Evolutionary conservation across 2,888 invertebrate genomes (phyloP), one percentile per base, ranked within the genome.

Genomic region (Anthrax anthrax): DNA sequence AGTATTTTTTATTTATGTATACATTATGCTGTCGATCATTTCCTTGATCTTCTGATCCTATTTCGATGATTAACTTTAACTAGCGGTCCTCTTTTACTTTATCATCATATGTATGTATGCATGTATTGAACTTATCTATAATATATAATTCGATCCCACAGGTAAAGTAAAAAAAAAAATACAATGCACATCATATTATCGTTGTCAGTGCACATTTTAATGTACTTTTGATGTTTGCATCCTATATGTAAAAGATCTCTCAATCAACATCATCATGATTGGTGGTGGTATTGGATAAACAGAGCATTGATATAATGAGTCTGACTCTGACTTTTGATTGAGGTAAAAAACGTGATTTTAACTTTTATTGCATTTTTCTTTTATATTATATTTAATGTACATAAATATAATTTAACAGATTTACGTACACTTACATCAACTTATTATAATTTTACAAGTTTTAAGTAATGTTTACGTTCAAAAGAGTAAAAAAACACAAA

Each of bases 301-400:
- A 18, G 9, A 39, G 3, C 38, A 32, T n/a, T 34, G 38, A 19
- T 27, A 38, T 18, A 39, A 39, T 44, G 29, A 27, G 16, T 17
- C 16, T 44, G 39, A 32, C n/a, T 4, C 23, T 23, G 23, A 23
- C 23, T 23, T 23, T 8, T 23, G 23, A 23, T 23, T 23, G 23
- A 23, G 8, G 23, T 23, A 39, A 34, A 44, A 44, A 44, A 44
- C 44, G 44, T 44, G 44, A 44, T 44, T 39, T n/a, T 23, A 44
- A 39, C 39, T 8, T 44, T 44, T 44, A 44, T 44, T 44, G 32
- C 44, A 44, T 44, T 44, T 44, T 39, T 39, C 34, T 44, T 23
- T 23, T 23, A n/a, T n/a, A n/a, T n/a, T n/a, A n/a, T n/a, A n/a
- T n/a, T n/a, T n/a, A n/a, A n/a, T n/a, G n/a, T n/a, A n/a, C n/a